Evolutionary conservation across 2,888 invertebrate species (phyloP).

Genomic region (Drosophila affinis): DNA sequence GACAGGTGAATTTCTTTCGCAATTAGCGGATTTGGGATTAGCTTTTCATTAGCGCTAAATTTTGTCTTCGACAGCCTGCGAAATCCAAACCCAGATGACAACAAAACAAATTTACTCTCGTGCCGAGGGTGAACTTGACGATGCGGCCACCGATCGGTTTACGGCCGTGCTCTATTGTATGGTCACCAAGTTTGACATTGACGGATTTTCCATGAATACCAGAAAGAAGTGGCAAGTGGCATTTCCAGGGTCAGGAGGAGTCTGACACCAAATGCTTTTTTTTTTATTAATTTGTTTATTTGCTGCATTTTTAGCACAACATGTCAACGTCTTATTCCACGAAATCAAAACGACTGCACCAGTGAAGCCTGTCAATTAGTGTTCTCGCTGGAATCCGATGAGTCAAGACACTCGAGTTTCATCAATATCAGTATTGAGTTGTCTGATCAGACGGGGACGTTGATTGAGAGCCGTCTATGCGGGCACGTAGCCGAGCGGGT

Average conservation of each 20-base stretch:
- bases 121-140: slow-evolving; percentile 81
- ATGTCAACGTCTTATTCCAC: slow-evolving; percentile 62
- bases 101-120: slow-evolving; percentile 85
- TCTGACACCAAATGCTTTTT: neutral
- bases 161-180: slow-evolving; percentile 88
- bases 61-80: slow-evolving; percentile 50
- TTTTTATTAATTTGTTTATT: neutral
- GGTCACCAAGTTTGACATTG: slow-evolving; percentile 89
- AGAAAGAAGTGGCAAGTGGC: slow-evolving; percentile 84
- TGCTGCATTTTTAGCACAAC: slow-evolving; percentile 59
- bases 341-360: slow-evolving; percentile 62
- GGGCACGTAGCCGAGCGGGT: slow-evolving; percentile 86
- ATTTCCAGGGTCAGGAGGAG: neutral
- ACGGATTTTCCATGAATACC: slow-evolving; percentile 84
- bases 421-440: slow-evolving; percentile 87
- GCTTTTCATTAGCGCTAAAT: too few relatives aligned
- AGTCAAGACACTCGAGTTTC: slow-evolving; percentile 70
- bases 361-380: slow-evolving; percentile 75
- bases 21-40: too few relatives aligned
- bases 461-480: slow-evolving; percentile 86
- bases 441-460: slow-evolving; percentile 89
- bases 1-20: slow-evolving; percentile 79
- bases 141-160: slow-evolving; percentile 85
- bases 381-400: slow-evolving; percentile 67
- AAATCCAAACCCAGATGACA: slow-evolving; percentile 85